Base-by-base conservation (phyloP, 2,113 vertebrate species). In the Forbesichthys agassizii region DNA sequence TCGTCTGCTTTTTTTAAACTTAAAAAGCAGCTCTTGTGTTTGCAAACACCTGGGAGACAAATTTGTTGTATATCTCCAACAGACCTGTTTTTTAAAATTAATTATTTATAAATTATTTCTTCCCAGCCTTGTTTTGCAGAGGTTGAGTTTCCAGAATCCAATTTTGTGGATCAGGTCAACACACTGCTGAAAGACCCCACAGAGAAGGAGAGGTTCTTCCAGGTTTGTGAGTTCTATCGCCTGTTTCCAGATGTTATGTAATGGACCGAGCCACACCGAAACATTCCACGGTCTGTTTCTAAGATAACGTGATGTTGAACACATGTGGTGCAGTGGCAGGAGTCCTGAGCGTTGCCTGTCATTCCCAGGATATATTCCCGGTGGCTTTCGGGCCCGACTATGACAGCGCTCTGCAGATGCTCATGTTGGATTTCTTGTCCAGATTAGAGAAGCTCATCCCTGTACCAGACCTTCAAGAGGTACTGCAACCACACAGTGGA, bases 371-470 rank as follows among this genome's bases (percentile, higher is more conserved):
- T 65, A 81, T 86, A 11, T 91, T 92, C 51, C 85, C 90, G 33
- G 79, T 80, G 0, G 92, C 93, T 4, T 95, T 95, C 33, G 94
- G 94, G 7, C 89, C 92, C 1, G 67, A 81, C 0, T 95, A 93
- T 42, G 66, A 93, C 72, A n/a, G 33, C 11, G 92, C 90, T 33
- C 83, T 95, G 10, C 92, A 95, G 80, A 87, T 91, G 71, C 84
- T 95, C 1, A 89, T 95, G 76, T 82, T 91, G 68, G 93, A 95
- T 55, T 95, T 93, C 33, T 57, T 95, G 58, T 87, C 81, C 80
- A 87, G 89, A n/a, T 69, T 95, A 65, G 94, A 94, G 74, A 86
- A 84, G 79, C 78, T 91, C 59, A 59, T 92, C 18, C 89, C 87
- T 1, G 65, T 91, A 1, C 90, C 89, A 52, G 85, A 91, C 68